Evolutionary conservation across 2,888 invertebrate genomes (phyloP).

Genomic region (Synanthedon vespiformis): DNA sequence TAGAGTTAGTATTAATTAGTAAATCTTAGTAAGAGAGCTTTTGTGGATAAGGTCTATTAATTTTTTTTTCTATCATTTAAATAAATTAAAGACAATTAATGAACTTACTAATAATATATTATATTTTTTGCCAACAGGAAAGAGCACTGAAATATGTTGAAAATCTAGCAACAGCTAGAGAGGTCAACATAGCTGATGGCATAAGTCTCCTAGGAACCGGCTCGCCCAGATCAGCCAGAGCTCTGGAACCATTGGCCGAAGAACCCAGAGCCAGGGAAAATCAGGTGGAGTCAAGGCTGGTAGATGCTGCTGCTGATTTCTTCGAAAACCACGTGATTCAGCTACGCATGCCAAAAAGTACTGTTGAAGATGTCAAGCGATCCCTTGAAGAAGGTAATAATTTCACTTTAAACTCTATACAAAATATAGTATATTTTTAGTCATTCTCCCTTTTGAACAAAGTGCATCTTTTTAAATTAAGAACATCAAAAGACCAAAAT

Average conservation of each 20-base stretch:
- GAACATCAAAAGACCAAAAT: too few relatives aligned
- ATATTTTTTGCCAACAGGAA: slow-evolving; percentile 63
- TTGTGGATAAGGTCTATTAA: too few relatives aligned
- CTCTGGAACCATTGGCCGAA: slow-evolving; percentile 75
- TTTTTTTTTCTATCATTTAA: too few relatives aligned
- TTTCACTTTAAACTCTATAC: too few relatives aligned
- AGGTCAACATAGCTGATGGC: slow-evolving; percentile 71
- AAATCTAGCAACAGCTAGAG: slow-evolving; percentile 56
- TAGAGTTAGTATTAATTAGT: too few relatives aligned
- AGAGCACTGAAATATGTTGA: slow-evolving; percentile 78
- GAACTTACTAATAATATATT: too few relatives aligned
- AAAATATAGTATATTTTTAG: background rate
- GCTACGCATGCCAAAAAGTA: slow-evolving; percentile 80
- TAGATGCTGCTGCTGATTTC: slow-evolving; percentile 82
- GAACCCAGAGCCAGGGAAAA: slow-evolving; percentile 80
- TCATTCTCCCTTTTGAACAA: too few relatives aligned
- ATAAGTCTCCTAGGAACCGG: slow-evolving; percentile 65
- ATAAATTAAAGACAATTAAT: too few relatives aligned
- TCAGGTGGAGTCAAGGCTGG: slow-evolving; percentile 78
- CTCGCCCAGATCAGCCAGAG: slow-evolving; percentile 69
- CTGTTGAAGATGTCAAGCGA: slow-evolving; percentile 80
- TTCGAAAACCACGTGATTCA: slow-evolving; percentile 84
- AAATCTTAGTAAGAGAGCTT: too few relatives aligned
- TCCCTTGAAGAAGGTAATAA: slow-evolving; percentile 84
- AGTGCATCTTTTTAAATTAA: too few relatives aligned